Conservation (phyloP, 2,113 vertebrate species). For the Myotis yumanensis region DNA sequence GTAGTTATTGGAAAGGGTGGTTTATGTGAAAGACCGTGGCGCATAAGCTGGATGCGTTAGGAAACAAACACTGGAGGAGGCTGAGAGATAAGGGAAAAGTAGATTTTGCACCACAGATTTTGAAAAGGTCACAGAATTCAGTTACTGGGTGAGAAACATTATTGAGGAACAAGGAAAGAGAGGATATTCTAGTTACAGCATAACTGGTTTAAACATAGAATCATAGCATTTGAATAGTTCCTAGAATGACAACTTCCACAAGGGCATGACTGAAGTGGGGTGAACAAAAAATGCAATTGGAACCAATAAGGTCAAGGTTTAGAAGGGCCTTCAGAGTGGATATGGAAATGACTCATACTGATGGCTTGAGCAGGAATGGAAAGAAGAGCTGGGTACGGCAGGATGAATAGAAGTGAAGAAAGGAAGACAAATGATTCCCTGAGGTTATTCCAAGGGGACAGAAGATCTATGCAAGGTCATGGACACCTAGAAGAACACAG, state of each 20-base stretch:
- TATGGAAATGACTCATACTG: neutral
- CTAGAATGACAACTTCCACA: neutral
- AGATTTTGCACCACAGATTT: neutral
- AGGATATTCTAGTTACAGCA: neutral
- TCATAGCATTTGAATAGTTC: neutral
- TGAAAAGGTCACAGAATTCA: neutral
- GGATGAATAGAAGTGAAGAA: neutral
- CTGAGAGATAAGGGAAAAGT: neutral
- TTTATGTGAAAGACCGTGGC: neutral
- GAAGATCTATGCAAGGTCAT: neutral
- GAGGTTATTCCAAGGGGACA: neutral
- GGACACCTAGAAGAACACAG: neutral
- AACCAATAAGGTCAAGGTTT: neutral
- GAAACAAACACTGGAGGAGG: neutral
- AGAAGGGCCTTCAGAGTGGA: neutral
- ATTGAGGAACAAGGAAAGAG: neutral
- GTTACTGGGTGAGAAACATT: neutral
- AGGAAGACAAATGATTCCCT: rapidly evolving
- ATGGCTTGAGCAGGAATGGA: neutral
- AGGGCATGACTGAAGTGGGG: neutral
- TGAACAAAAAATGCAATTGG: neutral
- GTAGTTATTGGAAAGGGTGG: neutral
- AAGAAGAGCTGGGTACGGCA: neutral
- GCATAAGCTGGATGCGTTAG: neutral
- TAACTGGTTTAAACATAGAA: neutral